Base-by-base conservation (phyloP, 2,113 vertebrate species). In the Cyprinodon brontotheroides region DNA sequence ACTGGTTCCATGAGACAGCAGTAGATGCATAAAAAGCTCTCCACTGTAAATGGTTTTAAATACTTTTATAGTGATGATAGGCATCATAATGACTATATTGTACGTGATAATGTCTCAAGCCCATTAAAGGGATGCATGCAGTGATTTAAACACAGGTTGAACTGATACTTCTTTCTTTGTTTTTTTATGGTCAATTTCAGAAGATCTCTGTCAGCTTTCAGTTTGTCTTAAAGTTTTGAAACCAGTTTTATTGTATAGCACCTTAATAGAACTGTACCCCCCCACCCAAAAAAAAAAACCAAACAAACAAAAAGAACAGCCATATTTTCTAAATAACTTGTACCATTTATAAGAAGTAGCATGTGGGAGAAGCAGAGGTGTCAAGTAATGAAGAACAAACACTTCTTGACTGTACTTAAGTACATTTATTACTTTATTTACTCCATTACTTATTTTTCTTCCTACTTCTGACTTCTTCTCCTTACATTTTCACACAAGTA, bases 101-200 rank as follows among this genome's bases (percentile, higher is more conserved):
- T 80, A 85, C 84, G 77, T 71, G 75, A 77, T 77, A 82, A 76
- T 68, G 75, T 87, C 86, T 80, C 82, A 62, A 70, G 39, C 77
- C 41, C 13, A 11, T 72, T 50, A 11, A 65, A 87, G 83, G 69
- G 29, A 29, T 70, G 53, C 38, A 38, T 70, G 50, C 38, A 73
- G 12, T 72, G 70, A 85, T 83, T 14, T 6, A 77, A 61, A 72
- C 71, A 65, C 71, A 69, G 70, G 74, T 61, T 66, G 29, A 67
- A 85, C 20, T 39, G 40, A 57, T n/a, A 38, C 45, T 36, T 72
- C 41, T 85, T 69, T 29, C 36, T 43, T 29, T 4, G 17, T 4
- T n/a, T 63, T 6, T 14, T 36, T 66, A 43, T 43, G 12, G 41
- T 65, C n/a, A 20, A 53, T 20, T 53, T 53, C n/a, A 53, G 17